Evolutionary conservation across 2,797 vertebrate genomes (phyloP).

Genomic region (Xiphorhynchus erythropygius): DNA sequence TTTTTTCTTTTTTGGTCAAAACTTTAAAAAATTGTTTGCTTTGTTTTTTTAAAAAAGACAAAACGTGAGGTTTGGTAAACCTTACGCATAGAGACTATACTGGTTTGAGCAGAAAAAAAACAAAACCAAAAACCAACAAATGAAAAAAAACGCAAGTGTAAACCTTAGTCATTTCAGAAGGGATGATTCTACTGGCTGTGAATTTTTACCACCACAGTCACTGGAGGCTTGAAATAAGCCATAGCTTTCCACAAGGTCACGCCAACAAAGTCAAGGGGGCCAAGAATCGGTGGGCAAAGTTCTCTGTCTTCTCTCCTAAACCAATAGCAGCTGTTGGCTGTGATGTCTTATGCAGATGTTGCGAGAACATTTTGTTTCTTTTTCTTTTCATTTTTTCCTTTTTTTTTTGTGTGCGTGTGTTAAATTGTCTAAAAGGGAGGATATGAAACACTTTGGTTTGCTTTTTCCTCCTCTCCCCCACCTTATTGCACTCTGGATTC

Average conservation of each 20-base stretch:
- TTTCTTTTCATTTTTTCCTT: conserved; percentile 6
- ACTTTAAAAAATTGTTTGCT: conserved; percentile 70
- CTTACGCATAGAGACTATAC: conserved; percentile 60
- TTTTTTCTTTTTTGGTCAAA: conserved; percentile 87
- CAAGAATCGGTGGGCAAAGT: conserved; percentile 57
- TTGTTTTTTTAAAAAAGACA: conserved; percentile 56
- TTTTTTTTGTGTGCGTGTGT: conserved; percentile 2
- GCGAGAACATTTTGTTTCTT: conserved; percentile 58
- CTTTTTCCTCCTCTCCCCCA: conserved; percentile 61
- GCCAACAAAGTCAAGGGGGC: conserved; percentile 72
- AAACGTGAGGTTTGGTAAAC: conserved; percentile 56
- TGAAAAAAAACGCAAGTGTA: conserved; percentile 67
- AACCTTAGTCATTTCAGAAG: conserved; percentile 70
- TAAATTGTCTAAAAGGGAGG: conserved; percentile 54
- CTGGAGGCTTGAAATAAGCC: conserved; percentile 63
- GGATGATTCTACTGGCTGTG: conserved; percentile 68
- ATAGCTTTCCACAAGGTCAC: conserved; percentile 63
- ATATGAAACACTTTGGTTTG: conserved; percentile 76
- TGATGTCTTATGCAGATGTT: conserved; percentile 71
- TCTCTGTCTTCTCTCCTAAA: conserved; percentile 69
- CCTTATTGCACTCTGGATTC: conserved; percentile 73
- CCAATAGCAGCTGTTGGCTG: conserved; percentile 74
- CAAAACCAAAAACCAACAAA: neutral
- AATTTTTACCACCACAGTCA: conserved; percentile 70
- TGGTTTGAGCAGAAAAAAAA: conserved; percentile 38